phyloP scores from a whole-genome alignment of 2,797 vertebrate genomes.

The Coilia nasus region DNA sequence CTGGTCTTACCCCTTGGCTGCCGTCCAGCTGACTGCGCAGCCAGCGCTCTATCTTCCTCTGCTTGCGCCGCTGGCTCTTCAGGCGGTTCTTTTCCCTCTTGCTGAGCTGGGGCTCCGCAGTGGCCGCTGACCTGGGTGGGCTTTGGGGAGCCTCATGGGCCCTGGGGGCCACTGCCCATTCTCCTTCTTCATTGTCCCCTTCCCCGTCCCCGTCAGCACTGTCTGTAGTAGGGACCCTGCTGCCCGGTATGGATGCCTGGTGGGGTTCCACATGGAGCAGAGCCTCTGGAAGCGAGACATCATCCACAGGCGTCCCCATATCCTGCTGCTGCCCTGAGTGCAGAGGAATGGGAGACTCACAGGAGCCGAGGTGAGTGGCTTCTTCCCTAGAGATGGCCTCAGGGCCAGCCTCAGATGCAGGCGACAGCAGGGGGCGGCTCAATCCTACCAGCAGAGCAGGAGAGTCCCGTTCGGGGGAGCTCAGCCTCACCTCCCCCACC shows the following conservation, averaged over 20 bases:
- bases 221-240: not conserved
- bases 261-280: not conserved
- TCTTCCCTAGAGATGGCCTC: not conserved
- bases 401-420: not conserved
- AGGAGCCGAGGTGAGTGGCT: not conserved
- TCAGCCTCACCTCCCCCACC: slow-evolving; percentile 31
- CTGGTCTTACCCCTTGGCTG: slow-evolving; percentile 63
- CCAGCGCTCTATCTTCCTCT: slow-evolving; percentile 77
- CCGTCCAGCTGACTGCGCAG: slow-evolving; percentile 62
- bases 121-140: not conserved
- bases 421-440: slow-evolving; percentile 15
- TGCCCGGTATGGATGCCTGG: not conserved
- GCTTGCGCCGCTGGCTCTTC: slow-evolving; percentile 81
- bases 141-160: not conserved
- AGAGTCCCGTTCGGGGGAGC: not conserved
- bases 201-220: not conserved
- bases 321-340: slow-evolving; percentile 17
- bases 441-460: slow-evolving; percentile 48
- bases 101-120: slow-evolving; percentile 49
- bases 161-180: not conserved
- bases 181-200: slow-evolving; percentile 21
- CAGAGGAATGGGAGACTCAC: not conserved
- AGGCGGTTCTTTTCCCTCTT: slow-evolving; percentile 82
- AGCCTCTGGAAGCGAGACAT: slow-evolving; percentile 29
- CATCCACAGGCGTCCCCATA: not conserved